Base-by-base conservation (phyloP, 1,140 invertebrate species). In the Paraescarpia echinospica region DNA sequence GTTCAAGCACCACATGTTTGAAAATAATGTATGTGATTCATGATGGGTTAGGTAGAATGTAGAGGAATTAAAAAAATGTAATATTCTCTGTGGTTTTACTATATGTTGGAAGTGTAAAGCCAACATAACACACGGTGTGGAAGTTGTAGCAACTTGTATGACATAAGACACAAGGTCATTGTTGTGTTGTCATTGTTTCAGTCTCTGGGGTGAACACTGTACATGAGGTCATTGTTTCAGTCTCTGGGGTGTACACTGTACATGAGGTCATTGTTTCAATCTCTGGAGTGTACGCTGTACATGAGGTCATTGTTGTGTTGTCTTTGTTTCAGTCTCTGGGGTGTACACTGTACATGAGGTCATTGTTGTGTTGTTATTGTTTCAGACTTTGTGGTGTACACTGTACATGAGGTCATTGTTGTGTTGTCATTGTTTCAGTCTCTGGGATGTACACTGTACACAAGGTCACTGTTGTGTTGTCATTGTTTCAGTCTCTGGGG, bases 131-230 rank as follows among this genome's bases (percentile, higher is more conserved):
- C 41, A 6, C 4, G 12, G 4, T 41, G 41, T 41, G 41, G 12
- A 4, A 41, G 41, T 12, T 41, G 41, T 41, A 41, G 41, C 12
- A 12, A 41, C 12, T 41, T 4, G 41, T 41, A 12, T 41, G 41
- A 41, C 41, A 41, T 12, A 41, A 41, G 41, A 41, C 41, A 41
- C 41, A 41, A 12, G 41, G 12, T 12, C 0, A 77, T 31, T 93
- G 93, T 94, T 94, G 94, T 94, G 59, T 31, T 77, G 22, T 77
- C 27, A 4, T 31, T 94, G 94, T 93, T 96, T 97, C 93, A 98
- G 98, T 98, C 98, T 92, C 96, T 99, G 93, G 98, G 98, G 35
- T 98, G 98, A 96, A 96, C 98, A 93, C 95, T 99, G 14, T 98
- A 98, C n/a, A n/a, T n/a, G n/a, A n/a, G n/a, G n/a, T n/a, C n/a